phyloP scores from a whole-genome alignment of 2,113 vertebrate genomes.

The Lycaon pictus region DNA sequence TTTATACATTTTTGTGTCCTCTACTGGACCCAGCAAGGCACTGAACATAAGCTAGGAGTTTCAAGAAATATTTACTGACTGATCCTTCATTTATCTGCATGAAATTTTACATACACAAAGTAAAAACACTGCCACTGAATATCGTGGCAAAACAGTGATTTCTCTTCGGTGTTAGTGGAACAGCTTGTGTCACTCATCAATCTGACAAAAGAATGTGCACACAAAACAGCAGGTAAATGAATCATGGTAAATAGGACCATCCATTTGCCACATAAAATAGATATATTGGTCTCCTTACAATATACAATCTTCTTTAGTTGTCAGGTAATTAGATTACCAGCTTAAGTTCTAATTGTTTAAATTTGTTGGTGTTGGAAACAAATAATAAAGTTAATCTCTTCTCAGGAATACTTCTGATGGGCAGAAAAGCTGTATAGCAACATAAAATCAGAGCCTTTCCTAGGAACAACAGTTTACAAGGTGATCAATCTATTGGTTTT shows the following conservation, averaged over 20 bases:
- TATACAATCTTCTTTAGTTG: constrained; percentile 71
- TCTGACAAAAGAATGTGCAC: constrained; percentile 73
- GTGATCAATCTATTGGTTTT: constrained; percentile 23
- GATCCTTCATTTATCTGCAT: constrained; percentile 36
- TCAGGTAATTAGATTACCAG: constrained; percentile 72
- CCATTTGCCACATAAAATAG: constrained; percentile 80
- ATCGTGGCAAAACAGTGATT: neutral
- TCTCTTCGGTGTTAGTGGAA: constrained; percentile 48
- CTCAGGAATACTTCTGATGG: constrained; percentile 35
- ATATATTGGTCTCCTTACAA: constrained; percentile 73
- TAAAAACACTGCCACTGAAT: neutral
- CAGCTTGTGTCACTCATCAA: constrained; percentile 71
- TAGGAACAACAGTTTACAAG: constrained; percentile 60
- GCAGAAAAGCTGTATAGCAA: neutral
- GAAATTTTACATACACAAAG: constrained; percentile 34
- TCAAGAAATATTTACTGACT: constrained; percentile 47
- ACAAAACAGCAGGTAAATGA: constrained; percentile 79
- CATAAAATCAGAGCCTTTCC: constrained; percentile 58
- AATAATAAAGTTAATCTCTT: constrained; percentile 56
- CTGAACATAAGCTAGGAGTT: neutral
- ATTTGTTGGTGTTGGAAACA: constrained; percentile 73
- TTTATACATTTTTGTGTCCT: constrained; percentile 33
- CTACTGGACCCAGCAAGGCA: neutral
- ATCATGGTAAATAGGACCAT: constrained; percentile 76
- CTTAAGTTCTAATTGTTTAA: constrained; percentile 80